Conservation (phyloP, 2,797 vertebrate genomes). For the Ciconia nigra region DNA sequence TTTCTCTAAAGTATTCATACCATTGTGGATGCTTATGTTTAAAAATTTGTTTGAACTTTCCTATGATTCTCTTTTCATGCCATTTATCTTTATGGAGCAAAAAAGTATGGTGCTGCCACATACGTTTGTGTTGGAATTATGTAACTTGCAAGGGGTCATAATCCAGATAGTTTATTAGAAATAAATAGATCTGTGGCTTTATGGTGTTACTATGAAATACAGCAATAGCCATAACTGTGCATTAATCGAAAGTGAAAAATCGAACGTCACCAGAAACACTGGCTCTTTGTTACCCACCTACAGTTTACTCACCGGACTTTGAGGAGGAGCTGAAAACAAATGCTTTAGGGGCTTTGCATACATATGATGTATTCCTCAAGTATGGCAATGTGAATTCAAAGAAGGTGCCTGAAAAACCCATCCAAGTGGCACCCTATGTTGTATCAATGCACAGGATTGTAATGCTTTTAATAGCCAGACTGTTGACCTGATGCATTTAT, state of each 20-base stretch:
- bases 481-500: background rate
- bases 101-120: background rate
- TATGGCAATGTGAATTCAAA: background rate
- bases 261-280: background rate
- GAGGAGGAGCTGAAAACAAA: background rate
- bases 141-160: background rate
- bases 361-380: background rate
- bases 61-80: background rate
- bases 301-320: background rate
- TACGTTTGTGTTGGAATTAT: rapidly evolving
- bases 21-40: background rate
- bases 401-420: background rate
- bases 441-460: background rate
- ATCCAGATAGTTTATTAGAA: background rate
- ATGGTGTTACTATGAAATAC: background rate
- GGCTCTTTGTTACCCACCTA: background rate
- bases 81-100: background rate
- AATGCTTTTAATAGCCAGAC: background rate
- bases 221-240: background rate
- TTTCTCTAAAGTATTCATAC: background rate
- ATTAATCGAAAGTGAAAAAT: background rate
- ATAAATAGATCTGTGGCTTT: background rate
- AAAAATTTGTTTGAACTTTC: background rate
- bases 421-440: background rate
- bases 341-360: background rate